Conservation (phyloP, 2,797 vertebrate species). For the Artibeus jamaicensis region DNA sequence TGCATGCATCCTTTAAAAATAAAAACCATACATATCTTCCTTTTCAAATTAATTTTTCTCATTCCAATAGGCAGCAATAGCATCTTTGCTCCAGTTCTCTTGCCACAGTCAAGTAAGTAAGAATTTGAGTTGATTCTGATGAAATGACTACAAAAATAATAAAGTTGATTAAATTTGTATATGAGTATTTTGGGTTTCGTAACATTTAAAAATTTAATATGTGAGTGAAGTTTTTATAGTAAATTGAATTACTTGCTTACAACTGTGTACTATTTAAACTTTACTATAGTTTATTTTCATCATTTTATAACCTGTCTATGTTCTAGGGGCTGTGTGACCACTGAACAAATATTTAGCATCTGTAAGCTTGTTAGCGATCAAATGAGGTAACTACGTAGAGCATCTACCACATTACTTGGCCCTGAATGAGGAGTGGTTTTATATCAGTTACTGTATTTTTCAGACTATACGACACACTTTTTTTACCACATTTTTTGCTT, state of each 20-base stretch:
- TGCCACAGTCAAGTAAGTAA: slow-evolving; percentile 93
- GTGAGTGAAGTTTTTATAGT: slow-evolving; percentile 21
- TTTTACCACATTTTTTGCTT: no score
- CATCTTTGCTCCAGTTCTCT: slow-evolving; percentile 89
- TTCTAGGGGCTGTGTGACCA: not conserved
- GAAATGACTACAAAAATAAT: not conserved
- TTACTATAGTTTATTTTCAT: slow-evolving; percentile 30
- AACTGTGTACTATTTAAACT: slow-evolving; percentile 10
- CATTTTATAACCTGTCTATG: not conserved
- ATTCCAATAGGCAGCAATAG: slow-evolving; percentile 89
- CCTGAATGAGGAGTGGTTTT: not conserved
- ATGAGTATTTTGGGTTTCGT: slow-evolving; percentile 17
- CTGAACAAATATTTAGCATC: not conserved
- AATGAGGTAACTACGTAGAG: not conserved
- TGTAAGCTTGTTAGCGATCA: not conserved
- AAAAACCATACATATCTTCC: not conserved
- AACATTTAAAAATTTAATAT: slow-evolving; percentile 10
- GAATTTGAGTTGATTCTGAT: not conserved
- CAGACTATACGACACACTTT: no score
- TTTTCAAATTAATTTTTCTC: slow-evolving; percentile 55
- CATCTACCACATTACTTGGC: not conserved
- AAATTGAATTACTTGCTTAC: not conserved
- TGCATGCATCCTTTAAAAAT: slow-evolving; percentile 18
- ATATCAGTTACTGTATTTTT: not conserved
- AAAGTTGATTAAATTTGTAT: not conserved